phyloP scores from a whole-genome alignment of 2,888 invertebrate genomes.

The Aleiodes alternator region DNA sequence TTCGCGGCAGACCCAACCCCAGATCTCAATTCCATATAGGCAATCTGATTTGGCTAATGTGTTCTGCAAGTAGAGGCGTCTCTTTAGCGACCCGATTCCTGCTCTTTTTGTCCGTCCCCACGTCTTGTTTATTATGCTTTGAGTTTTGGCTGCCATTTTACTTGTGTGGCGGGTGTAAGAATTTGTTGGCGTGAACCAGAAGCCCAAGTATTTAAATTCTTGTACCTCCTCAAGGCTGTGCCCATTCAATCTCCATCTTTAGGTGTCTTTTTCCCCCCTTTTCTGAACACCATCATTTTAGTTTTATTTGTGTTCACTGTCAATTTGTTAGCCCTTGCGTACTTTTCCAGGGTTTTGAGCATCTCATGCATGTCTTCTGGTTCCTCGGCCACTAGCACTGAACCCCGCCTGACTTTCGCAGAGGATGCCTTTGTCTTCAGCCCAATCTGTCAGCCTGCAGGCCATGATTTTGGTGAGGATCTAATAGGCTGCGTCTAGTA shows the following conservation, averaged over 20 bases:
- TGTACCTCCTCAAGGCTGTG: not conserved
- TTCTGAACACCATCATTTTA: not conserved
- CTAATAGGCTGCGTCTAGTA: slow-evolving; percentile 22
- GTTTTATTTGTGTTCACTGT: not conserved
- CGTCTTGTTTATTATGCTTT: too few species aligned
- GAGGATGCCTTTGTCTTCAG: slow-evolving; percentile 19
- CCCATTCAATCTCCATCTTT: not conserved
- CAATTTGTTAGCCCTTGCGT: not conserved
- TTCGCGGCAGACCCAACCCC: too few species aligned
- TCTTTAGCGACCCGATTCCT: too few species aligned
- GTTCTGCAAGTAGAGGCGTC: too few species aligned
- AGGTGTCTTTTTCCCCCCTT: not conserved
- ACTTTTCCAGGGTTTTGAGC: not conserved
- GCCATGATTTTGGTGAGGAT: slow-evolving; percentile 14
- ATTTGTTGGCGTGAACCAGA: not conserved
- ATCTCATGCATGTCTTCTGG: not conserved
- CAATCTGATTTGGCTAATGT: too few species aligned
- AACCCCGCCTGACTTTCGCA: slow-evolving; percentile 40
- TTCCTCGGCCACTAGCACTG: not conserved
- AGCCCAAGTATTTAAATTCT: not conserved
- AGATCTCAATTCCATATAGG: too few species aligned
- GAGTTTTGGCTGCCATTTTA: too few species aligned
- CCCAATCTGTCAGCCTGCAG: slow-evolving; percentile 7
- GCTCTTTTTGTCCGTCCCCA: too few species aligned
- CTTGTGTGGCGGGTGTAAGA: too few species aligned